Base-by-base conservation (phyloP, 2,113 vertebrate species). In the Phycodurus eques region DNA sequence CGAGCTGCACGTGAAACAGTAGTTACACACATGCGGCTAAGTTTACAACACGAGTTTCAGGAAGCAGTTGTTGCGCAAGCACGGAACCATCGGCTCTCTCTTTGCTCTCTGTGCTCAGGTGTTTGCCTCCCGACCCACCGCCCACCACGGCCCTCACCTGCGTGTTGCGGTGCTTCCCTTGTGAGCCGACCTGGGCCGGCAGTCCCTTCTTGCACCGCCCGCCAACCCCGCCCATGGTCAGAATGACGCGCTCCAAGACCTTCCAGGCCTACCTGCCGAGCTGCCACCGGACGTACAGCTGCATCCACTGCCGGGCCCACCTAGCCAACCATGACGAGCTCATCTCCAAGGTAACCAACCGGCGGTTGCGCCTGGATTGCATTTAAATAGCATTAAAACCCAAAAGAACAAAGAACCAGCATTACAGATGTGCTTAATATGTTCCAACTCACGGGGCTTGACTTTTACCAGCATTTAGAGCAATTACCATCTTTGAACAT, bases 101-200 rank as follows among this genome's bases (percentile, higher is more conserved):
- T 4, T 63, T 60, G 61, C 44, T 62, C 46, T 47, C 49, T 61
- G 49, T 35, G 31, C 67, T 62, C 89, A 93, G 93, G 96, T 85
- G 95, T 98, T 95, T 94, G 94, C 94, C 94, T 92, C 91, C 88
- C 95, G 89, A 94, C 94, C 96, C 90, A 76, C 95, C 94, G 92
- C 89, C 92, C 92, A 98, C 94, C 98, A 99, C 98, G 98, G 98
- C 98, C 95, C 97, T 99, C 93, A 99, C 98, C 94, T 99, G 98
- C 88, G 98, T 99, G 89, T 94, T 99, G 92, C 97, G 96, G 87
- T 99, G 98, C 93, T 99, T 99, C 94, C 98, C 96, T 78, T 98
- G 97, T 92, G 97, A 99, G 94, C 98, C 98, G 8, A 95, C 95
- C 93, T 99, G 98, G 79, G 95, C 96, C 85, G 96, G 95, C 90